Percentiles rank a stretch among this genome's conserved stretches.
These are phyloP conservation scores for Perizoma affinitatum DNA, from an alignment of 2,888 invertebrate species.

Conservation along the genomic window DNA sequence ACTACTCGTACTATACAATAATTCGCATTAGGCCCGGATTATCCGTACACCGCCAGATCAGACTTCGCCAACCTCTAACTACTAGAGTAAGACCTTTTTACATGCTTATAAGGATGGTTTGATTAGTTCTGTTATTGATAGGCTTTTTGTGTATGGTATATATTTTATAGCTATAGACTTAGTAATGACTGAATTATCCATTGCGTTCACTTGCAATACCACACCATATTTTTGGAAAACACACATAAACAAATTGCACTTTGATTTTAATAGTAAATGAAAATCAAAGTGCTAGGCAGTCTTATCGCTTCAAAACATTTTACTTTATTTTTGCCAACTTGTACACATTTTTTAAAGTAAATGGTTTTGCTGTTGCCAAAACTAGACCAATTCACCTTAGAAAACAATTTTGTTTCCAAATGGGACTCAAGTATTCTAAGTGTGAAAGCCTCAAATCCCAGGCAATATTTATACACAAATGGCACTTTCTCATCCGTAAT, in stretches of 20 bases:
- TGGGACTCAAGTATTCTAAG: slow-evolving; percentile 20
- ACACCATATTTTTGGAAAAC: neutral
- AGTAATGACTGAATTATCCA: too few species aligned
- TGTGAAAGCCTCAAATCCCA: slow-evolving; percentile 33
- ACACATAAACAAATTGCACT: too few species aligned
- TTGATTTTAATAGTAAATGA: too few species aligned
- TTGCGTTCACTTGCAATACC: neutral
- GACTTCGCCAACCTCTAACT: slow-evolving; percentile 34
- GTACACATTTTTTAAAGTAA: neutral
- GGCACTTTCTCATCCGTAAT: slow-evolving; percentile 50
- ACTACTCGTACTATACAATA: neutral
- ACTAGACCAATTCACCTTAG: slow-evolving; percentile 3
- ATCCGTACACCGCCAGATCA: slow-evolving; percentile 29
- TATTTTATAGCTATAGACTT: too few species aligned
- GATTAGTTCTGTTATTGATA: slow-evolving; percentile 16
- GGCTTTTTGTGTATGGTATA: neutral
- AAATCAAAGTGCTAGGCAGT: too few species aligned
- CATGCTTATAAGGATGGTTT: slow-evolving; percentile 21
- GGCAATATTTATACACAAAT: slow-evolving; percentile 45
- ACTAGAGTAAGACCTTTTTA: slow-evolving; percentile 36
- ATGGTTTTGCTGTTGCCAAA: neutral
- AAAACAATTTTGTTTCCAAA: slow-evolving; percentile 16
- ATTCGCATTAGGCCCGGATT: slow-evolving; percentile 35
- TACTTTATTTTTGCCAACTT: too few species aligned
- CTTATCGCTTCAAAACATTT: too few species aligned